A percentile compares a stretch with the other conserved stretches of the same genome.
These are phyloP conservation scores for Papilio polyxenes DNA, from an alignment of 1,140 invertebrate genomes.

Conservation along the genomic window DNA sequence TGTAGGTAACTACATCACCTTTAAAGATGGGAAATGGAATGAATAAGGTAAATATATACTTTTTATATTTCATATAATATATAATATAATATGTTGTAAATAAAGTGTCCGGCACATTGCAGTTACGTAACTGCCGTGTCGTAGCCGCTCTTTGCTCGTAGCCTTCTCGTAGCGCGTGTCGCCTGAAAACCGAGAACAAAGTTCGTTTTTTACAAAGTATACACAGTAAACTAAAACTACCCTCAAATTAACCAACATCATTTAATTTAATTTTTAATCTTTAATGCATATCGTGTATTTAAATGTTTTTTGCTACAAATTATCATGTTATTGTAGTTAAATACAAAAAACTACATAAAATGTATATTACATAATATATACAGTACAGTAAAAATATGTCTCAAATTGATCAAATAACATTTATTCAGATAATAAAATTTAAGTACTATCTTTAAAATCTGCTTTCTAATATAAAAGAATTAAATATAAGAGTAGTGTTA, in stretches of 20 bases:
- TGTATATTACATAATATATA: no score
- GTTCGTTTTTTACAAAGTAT: neutral
- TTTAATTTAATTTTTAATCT: neutral
- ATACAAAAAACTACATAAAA: no score
- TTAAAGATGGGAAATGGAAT: conserved; percentile 88
- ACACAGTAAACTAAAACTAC: neutral
- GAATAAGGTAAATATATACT: conserved; percentile 84
- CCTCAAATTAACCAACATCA: neutral
- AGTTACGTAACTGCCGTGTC: conserved; percentile 66
- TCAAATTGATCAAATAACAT: no score
- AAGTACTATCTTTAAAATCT: neutral
- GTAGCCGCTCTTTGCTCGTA: conserved; percentile 63
- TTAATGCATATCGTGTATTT: neutral
- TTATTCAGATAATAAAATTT: no score
- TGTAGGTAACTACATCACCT: conserved; percentile 43
- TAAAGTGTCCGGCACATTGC: conserved; percentile 36
- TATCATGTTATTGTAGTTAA: no score
- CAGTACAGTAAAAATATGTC: no score
- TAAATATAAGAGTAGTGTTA: neutral
- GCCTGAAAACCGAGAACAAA: neutral
- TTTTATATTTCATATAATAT: conserved; percentile 19
- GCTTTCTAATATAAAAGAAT: neutral
- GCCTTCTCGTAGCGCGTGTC: conserved; percentile 37
- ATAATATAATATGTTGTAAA: conserved; percentile 29
- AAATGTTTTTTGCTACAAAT: no score